A percentile compares a stretch with the other conserved stretches of the same genome.
Conservation (phyloP, 92 coral and sea anemone genomes). For the Umimayanthus chanpuru region DNA sequence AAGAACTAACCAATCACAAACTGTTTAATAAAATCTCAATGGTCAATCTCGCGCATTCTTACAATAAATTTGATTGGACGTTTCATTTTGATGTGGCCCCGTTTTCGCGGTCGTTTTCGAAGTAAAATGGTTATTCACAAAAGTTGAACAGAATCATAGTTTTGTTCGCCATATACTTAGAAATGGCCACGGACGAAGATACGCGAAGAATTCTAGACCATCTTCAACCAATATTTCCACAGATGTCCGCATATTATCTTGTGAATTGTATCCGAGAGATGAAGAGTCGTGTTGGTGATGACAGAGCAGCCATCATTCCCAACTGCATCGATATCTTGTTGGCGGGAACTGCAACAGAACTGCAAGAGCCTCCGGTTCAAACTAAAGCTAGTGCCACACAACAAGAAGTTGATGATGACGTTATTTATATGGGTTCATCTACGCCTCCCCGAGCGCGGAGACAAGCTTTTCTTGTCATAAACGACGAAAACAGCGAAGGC, state of each 20-base stretch:
- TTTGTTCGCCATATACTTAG: not conserved
- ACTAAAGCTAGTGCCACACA: not conserved
- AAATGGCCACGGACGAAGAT: conserved; percentile 55
- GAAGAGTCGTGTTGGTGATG: conserved; percentile 66
- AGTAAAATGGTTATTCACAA: not conserved
- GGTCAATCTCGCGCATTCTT: not conserved
- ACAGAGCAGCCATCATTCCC: conserved; percentile 64
- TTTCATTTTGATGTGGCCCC: not conserved
- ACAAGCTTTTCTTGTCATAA: conserved; percentile 20
- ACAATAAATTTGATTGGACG: conserved; percentile 50
- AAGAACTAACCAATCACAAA: conserved; percentile 15
- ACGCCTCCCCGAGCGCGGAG: conserved; percentile 14
- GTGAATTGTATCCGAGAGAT: conserved; percentile 64
- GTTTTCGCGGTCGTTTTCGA: not conserved
- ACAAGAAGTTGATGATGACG: conserved; percentile 59
- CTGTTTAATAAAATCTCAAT: not conserved
- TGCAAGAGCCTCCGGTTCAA: conserved; percentile 1
- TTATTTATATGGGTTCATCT: conserved; percentile 55
- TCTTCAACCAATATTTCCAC: conserved; percentile 88
- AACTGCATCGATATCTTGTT: conserved; percentile 62
- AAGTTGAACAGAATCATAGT: conserved; percentile 10
- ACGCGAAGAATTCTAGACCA: conserved; percentile 59
- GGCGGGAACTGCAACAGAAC: conserved; percentile 36
- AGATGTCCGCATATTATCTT: conserved; percentile 55
- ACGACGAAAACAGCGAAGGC: conserved; percentile 36